Conservation (phyloP, 1,140 invertebrate species). For the Drosophila virilis region DNA sequence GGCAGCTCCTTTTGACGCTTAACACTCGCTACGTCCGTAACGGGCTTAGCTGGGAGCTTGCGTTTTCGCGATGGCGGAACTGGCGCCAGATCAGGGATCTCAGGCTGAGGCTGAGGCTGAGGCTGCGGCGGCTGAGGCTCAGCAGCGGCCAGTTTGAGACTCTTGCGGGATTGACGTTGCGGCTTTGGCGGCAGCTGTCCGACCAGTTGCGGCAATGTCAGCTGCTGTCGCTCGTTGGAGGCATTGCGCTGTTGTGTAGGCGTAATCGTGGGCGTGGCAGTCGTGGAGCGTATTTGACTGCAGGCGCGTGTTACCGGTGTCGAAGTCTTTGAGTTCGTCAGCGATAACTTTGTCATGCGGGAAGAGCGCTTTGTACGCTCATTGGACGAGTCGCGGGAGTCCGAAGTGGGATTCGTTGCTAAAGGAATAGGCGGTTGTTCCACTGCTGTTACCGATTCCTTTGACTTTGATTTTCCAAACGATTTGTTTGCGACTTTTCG, state of each 20-base stretch:
- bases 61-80: slow-evolving; percentile 15
- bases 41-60: not conserved
- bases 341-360: not conserved
- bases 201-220: not conserved
- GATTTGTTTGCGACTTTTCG: not conserved
- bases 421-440: no score
- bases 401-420: not conserved
- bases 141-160: not conserved
- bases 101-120: not conserved
- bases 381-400: slow-evolving; percentile 14
- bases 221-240: not conserved
- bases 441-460: not conserved
- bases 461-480: not conserved
- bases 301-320: not conserved
- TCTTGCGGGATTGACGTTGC: slow-evolving; percentile 18
- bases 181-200: not conserved
- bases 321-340: not conserved
- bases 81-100: not conserved
- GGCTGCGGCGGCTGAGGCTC: not conserved
- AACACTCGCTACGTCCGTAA: not conserved
- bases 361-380: slow-evolving; percentile 13
- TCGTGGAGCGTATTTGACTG: not conserved
- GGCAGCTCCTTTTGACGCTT: slow-evolving; percentile 1
- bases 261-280: not conserved
- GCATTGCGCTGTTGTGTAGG: not conserved